These are phyloP conservation scores for Colletes collaris DNA, from an alignment of 2,888 invertebrate genomes.

Conservation along the genomic window DNA sequence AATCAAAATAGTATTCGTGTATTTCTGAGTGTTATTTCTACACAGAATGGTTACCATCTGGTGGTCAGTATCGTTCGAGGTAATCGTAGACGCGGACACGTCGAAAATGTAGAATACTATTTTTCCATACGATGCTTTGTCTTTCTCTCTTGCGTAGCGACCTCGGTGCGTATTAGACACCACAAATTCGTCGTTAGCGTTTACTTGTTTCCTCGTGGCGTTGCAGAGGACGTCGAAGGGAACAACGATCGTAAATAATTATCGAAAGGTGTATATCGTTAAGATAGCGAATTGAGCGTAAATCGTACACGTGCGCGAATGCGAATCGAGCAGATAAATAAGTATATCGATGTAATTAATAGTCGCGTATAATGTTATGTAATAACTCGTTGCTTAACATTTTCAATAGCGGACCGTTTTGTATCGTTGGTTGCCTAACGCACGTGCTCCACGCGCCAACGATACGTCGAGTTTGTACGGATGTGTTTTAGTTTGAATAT, in stretches of 20 bases:
- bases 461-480: constrained; percentile 18
- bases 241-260: neutral
- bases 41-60: no score
- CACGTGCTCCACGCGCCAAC: neutral
- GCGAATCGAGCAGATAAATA: constrained; percentile 1
- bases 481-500: constrained; percentile 14
- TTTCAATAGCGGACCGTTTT: constrained; percentile 21
- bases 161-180: no score
- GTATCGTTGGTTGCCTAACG: constrained; percentile 16
- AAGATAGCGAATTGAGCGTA: neutral
- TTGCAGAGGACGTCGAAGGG: neutral
- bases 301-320: no score
- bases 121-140: no score
- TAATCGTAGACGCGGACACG: no score
- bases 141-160: no score
- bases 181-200: no score
- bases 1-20: no score
- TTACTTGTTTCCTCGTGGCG: neutral
- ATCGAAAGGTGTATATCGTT: neutral
- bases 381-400: constrained; percentile 22
- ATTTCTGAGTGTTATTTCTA: no score
- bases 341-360: constrained; percentile 15
- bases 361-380: constrained; percentile 3
- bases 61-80: no score
- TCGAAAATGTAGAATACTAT: no score